Evolutionary conservation across 2,888 invertebrate genomes (phyloP), one percentile per base, ranked within the genome.

Genomic region (Sphaerophoria rueppellii): DNA sequence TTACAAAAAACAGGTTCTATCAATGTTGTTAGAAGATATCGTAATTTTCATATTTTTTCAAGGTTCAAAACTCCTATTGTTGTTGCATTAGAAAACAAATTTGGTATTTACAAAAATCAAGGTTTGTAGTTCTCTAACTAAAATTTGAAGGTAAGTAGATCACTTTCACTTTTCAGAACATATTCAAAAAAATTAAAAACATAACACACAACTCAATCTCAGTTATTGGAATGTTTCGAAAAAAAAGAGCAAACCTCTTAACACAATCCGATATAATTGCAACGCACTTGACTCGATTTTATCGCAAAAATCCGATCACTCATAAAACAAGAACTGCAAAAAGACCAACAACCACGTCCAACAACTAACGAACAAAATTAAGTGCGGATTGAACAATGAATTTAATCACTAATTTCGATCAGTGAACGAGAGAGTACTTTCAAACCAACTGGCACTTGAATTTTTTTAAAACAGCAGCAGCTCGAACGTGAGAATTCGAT

Each of bases 381-480:
- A 81, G 76, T 81, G 54, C 67, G 69, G 55, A 76, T 70, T 54
- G 76, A 76, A 85, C 85, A 85, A 85, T 69, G 80, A 54, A 54
- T 55, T 69, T 85, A 85, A 85, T 85, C 85, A 85, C 73, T 70
- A 77, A 73, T 63, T 77, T 77, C 50, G 76, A 85, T 85, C 85
- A 54, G 54, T 46, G 61, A 50, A 46, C 40, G 35, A 40, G 4
- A 46, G 55, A 52, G 24, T 24, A 24, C 24, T 24, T 24, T 24
- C 24, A 24, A 24, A 50, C n/a, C 57, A 40, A 78, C 74, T 73
- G 48, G 63, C 79, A 43, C 74, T 74, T 70, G 6, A 43, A 34
- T 14, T 34, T 35, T 57, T 40, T 11, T 40, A 43, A 7, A 43
- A 70, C 37, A 67, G 40, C 24, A 54, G 0, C 6, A 63, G 16